Conservation (phyloP, 2,888 invertebrate species). For the Thelaira solivaga region DNA sequence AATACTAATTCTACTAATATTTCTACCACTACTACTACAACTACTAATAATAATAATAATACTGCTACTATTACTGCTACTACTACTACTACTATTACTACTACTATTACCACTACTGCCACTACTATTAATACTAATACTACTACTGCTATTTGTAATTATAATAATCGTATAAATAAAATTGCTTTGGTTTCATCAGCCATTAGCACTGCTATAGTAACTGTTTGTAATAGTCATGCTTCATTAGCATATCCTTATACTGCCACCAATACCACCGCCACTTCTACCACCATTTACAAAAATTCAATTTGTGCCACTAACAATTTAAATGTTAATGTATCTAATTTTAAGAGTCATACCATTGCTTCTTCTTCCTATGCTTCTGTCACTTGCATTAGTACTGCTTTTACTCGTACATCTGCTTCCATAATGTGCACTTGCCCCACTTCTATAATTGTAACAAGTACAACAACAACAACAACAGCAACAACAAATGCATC, state of each 20-base stretch:
- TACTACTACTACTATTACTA: conserved; percentile 39
- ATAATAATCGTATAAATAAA: conserved; percentile 18
- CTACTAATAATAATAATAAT: conserved; percentile 11
- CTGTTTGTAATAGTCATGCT: conserved; percentile 48
- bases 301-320: conserved; percentile 62
- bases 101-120: conserved; percentile 35
- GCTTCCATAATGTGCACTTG: conserved; percentile 71
- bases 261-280: conserved; percentile 23
- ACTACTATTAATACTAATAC: conserved; percentile 39
- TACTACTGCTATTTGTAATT: conserved; percentile 4
- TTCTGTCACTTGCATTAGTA: conserved; percentile 60
- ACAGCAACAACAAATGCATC: conserved; percentile 60
- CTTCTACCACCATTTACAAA: conserved; percentile 45
- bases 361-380: conserved; percentile 43
- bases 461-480: conserved; percentile 56
- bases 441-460: conserved; percentile 64
- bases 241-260: conserved; percentile 53
- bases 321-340: conserved; percentile 52
- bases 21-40: conserved; percentile 38
- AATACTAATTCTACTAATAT: conserved; percentile 33
- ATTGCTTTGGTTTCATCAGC: conserved; percentile 40
- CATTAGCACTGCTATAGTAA: conserved; percentile 42
- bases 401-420: conserved; percentile 58
- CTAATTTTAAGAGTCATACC: conserved; percentile 37
- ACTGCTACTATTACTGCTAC: conserved; percentile 36